These are phyloP conservation scores for Tanypteryx hageni DNA, from an alignment of 2,888 invertebrate species.

Conservation along the genomic window DNA sequence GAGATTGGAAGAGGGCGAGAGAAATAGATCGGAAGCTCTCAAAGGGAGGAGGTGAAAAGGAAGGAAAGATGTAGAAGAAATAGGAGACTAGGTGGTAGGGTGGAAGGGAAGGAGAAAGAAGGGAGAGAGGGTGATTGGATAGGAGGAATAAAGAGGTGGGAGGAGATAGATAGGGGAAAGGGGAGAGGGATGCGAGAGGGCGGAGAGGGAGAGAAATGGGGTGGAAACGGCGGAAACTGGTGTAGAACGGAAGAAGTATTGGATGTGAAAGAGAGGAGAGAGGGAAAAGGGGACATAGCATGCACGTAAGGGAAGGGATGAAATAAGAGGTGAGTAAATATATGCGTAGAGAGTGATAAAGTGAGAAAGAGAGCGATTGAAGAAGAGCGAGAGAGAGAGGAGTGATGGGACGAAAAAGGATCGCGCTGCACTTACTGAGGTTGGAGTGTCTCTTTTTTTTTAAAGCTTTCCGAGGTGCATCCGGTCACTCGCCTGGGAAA, in stretches of 20 bases:
- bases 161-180: background rate
- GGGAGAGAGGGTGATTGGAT: background rate
- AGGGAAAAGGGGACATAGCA: no score
- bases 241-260: background rate
- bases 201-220: background rate
- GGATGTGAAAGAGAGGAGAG: background rate
- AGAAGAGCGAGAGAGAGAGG: background rate
- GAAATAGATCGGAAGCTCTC: conserved; percentile 21
- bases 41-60: background rate
- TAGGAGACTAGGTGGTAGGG: background rate
- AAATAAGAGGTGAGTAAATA: background rate
- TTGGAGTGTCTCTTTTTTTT: background rate
- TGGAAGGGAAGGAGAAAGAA: background rate
- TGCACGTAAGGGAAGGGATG: background rate
- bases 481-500: background rate
- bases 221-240: background rate
- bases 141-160: background rate
- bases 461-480: background rate
- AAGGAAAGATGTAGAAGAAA: background rate
- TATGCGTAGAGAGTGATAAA: background rate
- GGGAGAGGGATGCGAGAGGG: no score
- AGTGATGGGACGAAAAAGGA: background rate
- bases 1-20: background rate
- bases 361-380: background rate
- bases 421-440: background rate